Evolutionary conservation across 2,888 invertebrate genomes (phyloP).

Genomic region (Hirtodrosophila confusa): DNA sequence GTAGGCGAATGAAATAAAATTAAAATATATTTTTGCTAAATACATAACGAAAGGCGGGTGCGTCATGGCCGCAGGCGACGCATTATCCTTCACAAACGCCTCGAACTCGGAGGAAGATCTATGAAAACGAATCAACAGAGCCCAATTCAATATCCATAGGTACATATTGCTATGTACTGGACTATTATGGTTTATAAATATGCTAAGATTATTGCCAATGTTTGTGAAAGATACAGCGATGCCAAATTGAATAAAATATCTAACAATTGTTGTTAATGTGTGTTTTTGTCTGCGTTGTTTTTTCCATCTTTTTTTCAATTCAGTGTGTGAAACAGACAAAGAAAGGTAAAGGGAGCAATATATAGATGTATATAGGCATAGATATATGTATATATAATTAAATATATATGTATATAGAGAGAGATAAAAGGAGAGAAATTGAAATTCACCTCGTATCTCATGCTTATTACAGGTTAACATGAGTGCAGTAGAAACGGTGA

Average conservation of each 20-base stretch:
- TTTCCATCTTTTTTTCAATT: conserved; percentile 11
- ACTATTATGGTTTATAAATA: too few species aligned
- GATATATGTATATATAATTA: conserved; percentile 10
- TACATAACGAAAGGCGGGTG: conserved; percentile 64
- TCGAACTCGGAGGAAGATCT: conserved; percentile 20
- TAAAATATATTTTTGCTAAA: conserved; percentile 48
- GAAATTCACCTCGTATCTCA: conserved; percentile 72
- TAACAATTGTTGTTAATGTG: conserved; percentile 40
- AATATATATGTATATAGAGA: conserved; percentile 11
- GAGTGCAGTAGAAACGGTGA: conserved; percentile 40
- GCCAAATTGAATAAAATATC: conserved; percentile 29
- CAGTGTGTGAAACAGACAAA: conserved; percentile 20
- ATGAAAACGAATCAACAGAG: conserved; percentile 16
- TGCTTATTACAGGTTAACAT: conserved; percentile 55
- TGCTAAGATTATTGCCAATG: conserved; percentile 8
- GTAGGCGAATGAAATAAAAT: conserved; percentile 33
- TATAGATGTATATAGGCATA: conserved; percentile 11
- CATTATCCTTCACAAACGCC: conserved; percentile 43
- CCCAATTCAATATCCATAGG: conserved; percentile 13
- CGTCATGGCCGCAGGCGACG: conserved; percentile 23
- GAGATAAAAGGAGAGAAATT: conserved; percentile 54
- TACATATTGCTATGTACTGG: background rate
- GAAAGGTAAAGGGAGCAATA: conserved; percentile 31
- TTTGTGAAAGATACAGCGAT: conserved; percentile 45
- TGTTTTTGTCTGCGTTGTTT: conserved; percentile 15